phyloP scores from a whole-genome alignment of 1,140 invertebrate species.

The Magallana ariakensis region DNA sequence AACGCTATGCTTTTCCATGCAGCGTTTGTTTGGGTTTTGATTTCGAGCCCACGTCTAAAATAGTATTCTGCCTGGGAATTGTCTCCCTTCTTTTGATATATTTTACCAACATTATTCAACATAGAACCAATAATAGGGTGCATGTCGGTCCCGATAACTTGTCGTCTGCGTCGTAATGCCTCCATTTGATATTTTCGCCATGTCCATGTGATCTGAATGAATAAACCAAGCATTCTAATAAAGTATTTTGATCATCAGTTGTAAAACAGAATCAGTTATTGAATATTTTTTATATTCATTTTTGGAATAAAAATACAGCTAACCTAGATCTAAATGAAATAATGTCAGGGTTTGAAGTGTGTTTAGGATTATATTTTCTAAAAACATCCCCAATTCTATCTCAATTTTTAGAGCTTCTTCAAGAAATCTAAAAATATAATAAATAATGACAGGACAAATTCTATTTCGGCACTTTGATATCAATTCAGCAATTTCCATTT shows the following conservation, averaged over 20 bases:
- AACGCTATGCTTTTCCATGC: conserved; percentile 42
- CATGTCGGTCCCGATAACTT: conserved; percentile 48
- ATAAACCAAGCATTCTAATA: neutral
- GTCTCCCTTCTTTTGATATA: conserved; percentile 50
- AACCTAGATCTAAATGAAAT: conserved; percentile 51
- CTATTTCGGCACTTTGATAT: too few relatives aligned
- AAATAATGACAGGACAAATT: neutral
- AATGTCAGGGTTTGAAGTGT: conserved; percentile 48
- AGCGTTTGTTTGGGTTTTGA: conserved; percentile 54
- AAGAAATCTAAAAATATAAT: conserved; percentile 36
- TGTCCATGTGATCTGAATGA: conserved; percentile 44
- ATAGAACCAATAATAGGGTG: conserved; percentile 52
- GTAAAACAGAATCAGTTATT: too few relatives aligned
- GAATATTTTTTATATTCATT: too few relatives aligned
- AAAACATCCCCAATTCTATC: conserved; percentile 45
- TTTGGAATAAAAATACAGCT: neutral
- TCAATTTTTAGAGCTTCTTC: conserved; percentile 51
- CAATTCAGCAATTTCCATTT: too few relatives aligned
- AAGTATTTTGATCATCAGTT: neutral
- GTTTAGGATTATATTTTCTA: conserved; percentile 47
- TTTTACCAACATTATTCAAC: conserved; percentile 55
- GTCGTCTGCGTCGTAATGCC: conserved; percentile 41
- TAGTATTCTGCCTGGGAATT: conserved; percentile 41
- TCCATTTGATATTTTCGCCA: conserved; percentile 51
- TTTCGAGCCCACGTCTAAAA: conserved; percentile 49